These are phyloP conservation scores for Hypocryptadius cinnamomeus DNA, from an alignment of 2,113 vertebrate genomes.

Conservation along the genomic window DNA sequence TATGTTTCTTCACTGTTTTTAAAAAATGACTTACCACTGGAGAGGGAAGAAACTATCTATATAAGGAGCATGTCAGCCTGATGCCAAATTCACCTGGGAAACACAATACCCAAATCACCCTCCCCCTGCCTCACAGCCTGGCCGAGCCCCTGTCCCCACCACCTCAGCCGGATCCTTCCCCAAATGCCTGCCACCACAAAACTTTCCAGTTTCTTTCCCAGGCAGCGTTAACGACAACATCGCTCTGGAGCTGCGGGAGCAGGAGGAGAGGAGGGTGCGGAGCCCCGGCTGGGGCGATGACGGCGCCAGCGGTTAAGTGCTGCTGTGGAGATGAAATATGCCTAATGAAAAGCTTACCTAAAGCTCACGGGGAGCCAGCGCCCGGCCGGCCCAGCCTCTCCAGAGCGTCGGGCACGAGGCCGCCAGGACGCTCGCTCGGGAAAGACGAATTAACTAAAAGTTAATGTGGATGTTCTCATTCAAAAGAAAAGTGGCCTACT, in stretches of 20 bases:
- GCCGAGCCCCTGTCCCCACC: neutral
- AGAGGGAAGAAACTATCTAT: neutral
- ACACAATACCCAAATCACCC: neutral
- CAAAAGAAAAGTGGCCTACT: slow-evolving; percentile 59
- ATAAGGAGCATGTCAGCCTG: rapidly evolving
- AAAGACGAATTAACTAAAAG: slow-evolving; percentile 51
- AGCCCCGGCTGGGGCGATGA: rapidly evolving
- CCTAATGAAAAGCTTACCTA: slow-evolving; percentile 23
- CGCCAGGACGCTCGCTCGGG: neutral
- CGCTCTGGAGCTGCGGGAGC: neutral
- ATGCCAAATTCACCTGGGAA: neutral
- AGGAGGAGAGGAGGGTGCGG: neutral
- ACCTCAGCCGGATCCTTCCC: neutral
- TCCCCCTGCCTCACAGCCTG: neutral
- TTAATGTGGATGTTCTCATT: slow-evolving; percentile 61
- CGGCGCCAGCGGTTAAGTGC: neutral
- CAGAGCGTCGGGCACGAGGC: neutral
- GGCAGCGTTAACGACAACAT: neutral
- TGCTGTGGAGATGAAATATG: neutral
- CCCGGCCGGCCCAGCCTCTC: neutral
- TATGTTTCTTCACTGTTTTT: neutral
- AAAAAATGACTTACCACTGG: neutral
- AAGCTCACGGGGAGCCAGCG: neutral
- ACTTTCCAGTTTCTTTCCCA: neutral
- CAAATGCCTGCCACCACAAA: neutral